Percentiles rank a stretch among this genome's conserved stretches.
Evolutionary conservation across 2,113 vertebrate genomes (phyloP).

Genomic region (Engraulis encrasicolus): DNA sequence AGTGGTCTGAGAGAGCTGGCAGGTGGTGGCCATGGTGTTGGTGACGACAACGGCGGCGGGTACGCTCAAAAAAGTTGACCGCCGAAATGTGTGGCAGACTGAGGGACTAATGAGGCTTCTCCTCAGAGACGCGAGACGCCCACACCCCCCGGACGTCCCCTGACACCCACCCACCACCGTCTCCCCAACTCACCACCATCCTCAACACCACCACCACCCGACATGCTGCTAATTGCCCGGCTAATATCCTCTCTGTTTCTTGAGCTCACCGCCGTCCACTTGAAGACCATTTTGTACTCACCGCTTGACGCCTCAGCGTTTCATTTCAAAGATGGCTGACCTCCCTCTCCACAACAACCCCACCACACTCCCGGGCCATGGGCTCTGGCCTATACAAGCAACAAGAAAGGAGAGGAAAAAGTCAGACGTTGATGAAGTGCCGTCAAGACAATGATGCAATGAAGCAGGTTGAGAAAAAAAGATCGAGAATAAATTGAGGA

Average conservation of each 20-base stretch:
- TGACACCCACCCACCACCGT: too few species aligned
- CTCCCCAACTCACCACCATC: too few species aligned
- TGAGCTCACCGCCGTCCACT: constrained; percentile 51
- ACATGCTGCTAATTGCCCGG: constrained; percentile 63
- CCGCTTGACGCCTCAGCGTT: constrained; percentile 50
- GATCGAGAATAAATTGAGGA: not conserved
- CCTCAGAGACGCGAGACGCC: constrained; percentile 55
- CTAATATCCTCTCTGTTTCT: constrained; percentile 63
- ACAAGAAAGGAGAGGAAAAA: not conserved
- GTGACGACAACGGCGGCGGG: constrained; percentile 36
- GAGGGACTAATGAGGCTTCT: constrained; percentile 60
- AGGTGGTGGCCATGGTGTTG: too few species aligned
- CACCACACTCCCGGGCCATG: too few species aligned
- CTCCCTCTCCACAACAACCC: too few species aligned
- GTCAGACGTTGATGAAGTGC: constrained; percentile 28
- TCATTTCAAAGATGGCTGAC: constrained; percentile 61
- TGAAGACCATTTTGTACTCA: constrained; percentile 38
- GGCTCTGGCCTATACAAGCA: constrained; percentile 36
- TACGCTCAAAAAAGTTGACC: not conserved
- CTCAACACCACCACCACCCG: too few species aligned
- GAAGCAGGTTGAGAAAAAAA: constrained; percentile 27
- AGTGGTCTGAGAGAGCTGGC: constrained; percentile 47
- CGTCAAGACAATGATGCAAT: too few species aligned
- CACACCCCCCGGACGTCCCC: constrained; percentile 60
- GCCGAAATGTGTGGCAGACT: constrained; percentile 58